Evolutionary conservation across 2,797 vertebrate genomes (phyloP).

Genomic region (Lerista edwardsae): DNA sequence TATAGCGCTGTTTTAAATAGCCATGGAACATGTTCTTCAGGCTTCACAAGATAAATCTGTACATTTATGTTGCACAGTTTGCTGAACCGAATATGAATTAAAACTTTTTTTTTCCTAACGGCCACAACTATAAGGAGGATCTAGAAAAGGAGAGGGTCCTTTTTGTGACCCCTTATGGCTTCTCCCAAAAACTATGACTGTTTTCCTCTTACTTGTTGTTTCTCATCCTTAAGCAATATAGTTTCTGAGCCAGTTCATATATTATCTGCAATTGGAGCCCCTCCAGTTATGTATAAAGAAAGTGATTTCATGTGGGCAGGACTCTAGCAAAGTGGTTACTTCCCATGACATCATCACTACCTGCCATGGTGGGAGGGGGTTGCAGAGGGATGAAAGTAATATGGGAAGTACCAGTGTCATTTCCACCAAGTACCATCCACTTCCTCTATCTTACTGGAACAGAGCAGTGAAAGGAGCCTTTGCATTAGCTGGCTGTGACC

Average conservation of each 20-base stretch:
- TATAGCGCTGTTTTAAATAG: conserved; percentile 10
- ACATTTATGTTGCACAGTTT: neutral
- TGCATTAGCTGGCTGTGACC: neutral
- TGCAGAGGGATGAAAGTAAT: neutral
- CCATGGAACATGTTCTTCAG: neutral
- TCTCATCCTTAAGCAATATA: neutral
- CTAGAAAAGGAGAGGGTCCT: neutral
- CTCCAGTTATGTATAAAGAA: neutral
- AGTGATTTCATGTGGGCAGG: neutral
- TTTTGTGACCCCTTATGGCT: neutral
- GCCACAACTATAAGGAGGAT: too few species aligned
- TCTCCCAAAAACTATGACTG: neutral
- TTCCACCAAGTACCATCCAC: neutral
- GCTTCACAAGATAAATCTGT: rapidly evolving
- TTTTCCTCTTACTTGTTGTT: neutral
- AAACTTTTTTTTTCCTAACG: too few species aligned
- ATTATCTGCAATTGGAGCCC: neutral
- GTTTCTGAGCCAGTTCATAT: neutral
- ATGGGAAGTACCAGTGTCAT: neutral
- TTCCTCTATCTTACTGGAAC: neutral
- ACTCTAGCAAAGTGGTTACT: neutral
- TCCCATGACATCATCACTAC: neutral
- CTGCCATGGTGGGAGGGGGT: too few species aligned
- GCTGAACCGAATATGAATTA: neutral
- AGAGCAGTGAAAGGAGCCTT: neutral